These are phyloP conservation scores for Prenolepis imparis DNA, from an alignment of 2,888 invertebrate species.

Conservation along the genomic window DNA sequence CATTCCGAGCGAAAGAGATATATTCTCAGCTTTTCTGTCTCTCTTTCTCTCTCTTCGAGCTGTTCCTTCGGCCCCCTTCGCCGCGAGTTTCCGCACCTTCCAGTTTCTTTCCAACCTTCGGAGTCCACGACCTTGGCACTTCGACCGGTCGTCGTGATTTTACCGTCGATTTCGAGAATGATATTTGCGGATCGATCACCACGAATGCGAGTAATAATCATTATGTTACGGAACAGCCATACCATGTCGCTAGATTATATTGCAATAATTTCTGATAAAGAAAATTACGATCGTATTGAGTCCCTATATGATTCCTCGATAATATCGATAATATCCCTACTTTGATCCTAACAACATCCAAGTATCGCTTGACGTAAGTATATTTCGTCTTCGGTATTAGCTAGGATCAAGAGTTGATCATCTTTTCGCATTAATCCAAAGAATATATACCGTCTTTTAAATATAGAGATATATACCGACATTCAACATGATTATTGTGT, in stretches of 20 bases:
- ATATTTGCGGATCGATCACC: conserved; percentile 26
- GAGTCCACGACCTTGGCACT: conserved; percentile 71
- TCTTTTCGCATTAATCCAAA: background rate
- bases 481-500: background rate
- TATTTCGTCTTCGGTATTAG: background rate
- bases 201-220: conserved; percentile 4
- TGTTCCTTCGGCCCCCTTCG: conserved; percentile 35
- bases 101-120: conserved; percentile 63
- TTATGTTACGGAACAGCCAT: background rate
- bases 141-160: conserved; percentile 50
- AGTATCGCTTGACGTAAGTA: background rate
- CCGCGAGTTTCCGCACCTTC: conserved; percentile 52
- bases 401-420: background rate
- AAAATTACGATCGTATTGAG: background rate
- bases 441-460: background rate
- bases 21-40: conserved; percentile 29
- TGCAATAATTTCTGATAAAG: conserved; percentile 12
- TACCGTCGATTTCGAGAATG: conserved; percentile 53
- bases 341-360: background rate
- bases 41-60: conserved; percentile 30
- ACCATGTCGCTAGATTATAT: background rate
- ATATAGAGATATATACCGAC: background rate
- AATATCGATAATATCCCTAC: background rate
- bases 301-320: background rate
- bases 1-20: conserved; percentile 65